Conservation (phyloP, 2,888 invertebrate species). For the Hanleya hanleyi region DNA sequence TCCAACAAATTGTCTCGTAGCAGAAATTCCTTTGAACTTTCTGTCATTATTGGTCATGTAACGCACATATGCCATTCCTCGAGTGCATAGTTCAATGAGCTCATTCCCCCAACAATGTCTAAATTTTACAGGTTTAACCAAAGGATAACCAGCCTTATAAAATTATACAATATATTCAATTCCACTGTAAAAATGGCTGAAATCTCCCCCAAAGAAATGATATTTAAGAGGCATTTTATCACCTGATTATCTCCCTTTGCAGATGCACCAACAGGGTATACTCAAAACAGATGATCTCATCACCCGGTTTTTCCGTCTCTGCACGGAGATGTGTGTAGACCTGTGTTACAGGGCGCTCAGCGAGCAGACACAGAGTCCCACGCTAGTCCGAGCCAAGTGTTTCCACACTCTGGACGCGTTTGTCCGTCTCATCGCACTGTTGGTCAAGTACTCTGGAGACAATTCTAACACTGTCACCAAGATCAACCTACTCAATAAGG, state of each 20-base stretch:
- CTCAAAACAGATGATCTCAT: slow-evolving; percentile 98
- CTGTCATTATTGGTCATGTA: no score
- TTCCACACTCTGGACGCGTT: slow-evolving; percentile 97
- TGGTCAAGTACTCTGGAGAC: slow-evolving; percentile 83
- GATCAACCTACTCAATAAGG: slow-evolving; percentile 96
- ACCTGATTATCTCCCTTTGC: slow-evolving; percentile 51
- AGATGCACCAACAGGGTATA: slow-evolving; percentile 97
- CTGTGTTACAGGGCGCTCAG: slow-evolving; percentile 89
- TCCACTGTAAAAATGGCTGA: no score
- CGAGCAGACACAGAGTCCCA: slow-evolving; percentile 78
- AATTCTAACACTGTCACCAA: slow-evolving; percentile 92
- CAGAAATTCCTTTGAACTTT: no score
- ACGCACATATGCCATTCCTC: no score
- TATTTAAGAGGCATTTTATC: no score
- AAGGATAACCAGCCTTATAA: no score
- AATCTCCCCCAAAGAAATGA: no score
- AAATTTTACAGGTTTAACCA: no score
- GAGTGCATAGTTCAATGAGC: no score
- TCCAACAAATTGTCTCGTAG: no score
- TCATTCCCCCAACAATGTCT: no score
- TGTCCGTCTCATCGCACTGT: slow-evolving; percentile 91
- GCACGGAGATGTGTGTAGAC: slow-evolving; percentile 97
- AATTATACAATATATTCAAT: no score
- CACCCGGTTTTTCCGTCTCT: slow-evolving; percentile 96
- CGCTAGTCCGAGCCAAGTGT: slow-evolving; percentile 88